phyloP scores from a whole-genome alignment of 2,113 vertebrate genomes.

The Cinclus cinclus region DNA sequence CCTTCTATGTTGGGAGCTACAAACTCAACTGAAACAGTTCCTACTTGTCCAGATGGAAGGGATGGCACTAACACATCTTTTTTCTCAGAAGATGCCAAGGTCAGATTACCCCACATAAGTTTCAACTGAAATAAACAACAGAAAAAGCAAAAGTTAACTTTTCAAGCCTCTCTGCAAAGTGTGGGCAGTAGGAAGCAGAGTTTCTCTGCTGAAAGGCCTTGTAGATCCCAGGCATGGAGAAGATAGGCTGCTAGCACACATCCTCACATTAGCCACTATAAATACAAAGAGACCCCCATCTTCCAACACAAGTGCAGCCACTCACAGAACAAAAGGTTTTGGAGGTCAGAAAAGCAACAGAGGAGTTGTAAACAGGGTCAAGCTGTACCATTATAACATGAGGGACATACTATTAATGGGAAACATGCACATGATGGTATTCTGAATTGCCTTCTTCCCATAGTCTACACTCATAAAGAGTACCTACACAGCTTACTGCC shows the following conservation, averaged over 20 bases:
- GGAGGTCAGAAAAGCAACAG: background rate
- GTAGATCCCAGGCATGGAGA: background rate
- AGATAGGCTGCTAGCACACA: background rate
- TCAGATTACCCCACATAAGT: constrained; percentile 98
- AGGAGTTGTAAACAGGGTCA: background rate
- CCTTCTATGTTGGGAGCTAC: constrained; percentile 90
- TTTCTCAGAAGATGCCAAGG: constrained; percentile 84
- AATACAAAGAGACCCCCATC: background rate
- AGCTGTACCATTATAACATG: background rate
- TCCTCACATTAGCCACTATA: background rate
- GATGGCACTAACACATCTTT: constrained; percentile 89
- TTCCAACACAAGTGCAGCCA: background rate
- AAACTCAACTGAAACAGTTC: constrained; percentile 93
- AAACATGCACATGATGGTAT: background rate
- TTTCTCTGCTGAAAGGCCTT: background rate
- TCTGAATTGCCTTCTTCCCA: background rate
- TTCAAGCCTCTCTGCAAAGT: background rate
- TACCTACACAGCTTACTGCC: background rate
- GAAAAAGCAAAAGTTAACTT: background rate
- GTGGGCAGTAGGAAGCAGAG: background rate
- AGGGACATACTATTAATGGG: background rate
- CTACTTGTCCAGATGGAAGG: constrained; percentile 89
- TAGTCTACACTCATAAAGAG: background rate
- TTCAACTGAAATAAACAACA: constrained; percentile 78
- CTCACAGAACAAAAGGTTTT: background rate